Evolutionary conservation across 1,140 invertebrate genomes (phyloP).

Genomic region (Halesus radiatus): DNA sequence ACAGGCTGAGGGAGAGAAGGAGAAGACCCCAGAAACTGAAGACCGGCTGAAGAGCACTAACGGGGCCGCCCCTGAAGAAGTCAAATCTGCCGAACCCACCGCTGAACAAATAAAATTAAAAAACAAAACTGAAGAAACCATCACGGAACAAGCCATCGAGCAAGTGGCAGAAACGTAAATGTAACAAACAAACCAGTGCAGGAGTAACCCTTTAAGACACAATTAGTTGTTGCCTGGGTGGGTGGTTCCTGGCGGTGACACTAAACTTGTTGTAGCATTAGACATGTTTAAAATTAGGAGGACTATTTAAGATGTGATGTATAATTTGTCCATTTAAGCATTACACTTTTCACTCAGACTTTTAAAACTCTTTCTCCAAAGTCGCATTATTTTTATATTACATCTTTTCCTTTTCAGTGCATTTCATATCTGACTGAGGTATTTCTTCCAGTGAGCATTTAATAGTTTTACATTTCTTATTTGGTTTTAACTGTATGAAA

Average conservation of each 20-base stretch:
- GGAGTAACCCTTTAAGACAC: constrained; percentile 16
- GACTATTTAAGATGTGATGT: constrained; percentile 35
- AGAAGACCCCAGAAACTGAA: background rate
- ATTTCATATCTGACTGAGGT: constrained; percentile 3
- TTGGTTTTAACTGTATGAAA: background rate
- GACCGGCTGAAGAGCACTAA: constrained; percentile 37
- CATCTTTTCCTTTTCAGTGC: constrained; percentile 5
- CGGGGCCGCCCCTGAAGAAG: constrained; percentile 30
- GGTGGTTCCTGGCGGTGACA: background rate
- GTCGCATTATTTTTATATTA: constrained; percentile 10
- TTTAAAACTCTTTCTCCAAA: background rate
- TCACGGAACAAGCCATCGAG: constrained; percentile 30
- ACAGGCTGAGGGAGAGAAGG: background rate
- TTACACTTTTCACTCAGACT: background rate
- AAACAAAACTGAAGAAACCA: constrained; percentile 43
- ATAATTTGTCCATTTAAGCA: constrained; percentile 17
- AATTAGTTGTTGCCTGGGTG: background rate
- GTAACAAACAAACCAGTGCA: constrained; percentile 4
- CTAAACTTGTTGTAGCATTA: constrained; percentile 18
- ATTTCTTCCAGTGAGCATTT: constrained; percentile 19
- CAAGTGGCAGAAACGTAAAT: constrained; percentile 52
- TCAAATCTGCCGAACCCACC: constrained; percentile 21
- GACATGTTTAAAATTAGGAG: constrained; percentile 12
- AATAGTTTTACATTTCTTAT: background rate
- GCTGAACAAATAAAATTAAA: constrained; percentile 47